Evolutionary conservation across 2,113 vertebrate genomes (phyloP).

Genomic region (Felis chaus): DNA sequence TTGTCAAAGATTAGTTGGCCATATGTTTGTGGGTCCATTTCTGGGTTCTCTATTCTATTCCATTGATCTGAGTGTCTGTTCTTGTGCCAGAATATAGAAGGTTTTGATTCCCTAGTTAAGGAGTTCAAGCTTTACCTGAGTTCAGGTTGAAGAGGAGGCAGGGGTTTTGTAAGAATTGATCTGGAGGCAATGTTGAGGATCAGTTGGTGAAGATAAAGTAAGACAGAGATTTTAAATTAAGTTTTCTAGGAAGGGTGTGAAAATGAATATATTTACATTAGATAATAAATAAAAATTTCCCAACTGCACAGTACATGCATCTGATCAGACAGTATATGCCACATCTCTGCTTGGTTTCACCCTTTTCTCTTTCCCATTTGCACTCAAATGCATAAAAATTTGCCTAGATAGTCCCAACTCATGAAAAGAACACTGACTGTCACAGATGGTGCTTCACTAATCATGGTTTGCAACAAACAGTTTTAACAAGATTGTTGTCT

Average conservation of each 20-base stretch:
- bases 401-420: not conserved
- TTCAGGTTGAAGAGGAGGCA: not conserved
- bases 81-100: too few relatives aligned
- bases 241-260: not conserved
- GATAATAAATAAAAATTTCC: not conserved
- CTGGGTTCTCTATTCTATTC: too few relatives aligned
- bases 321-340: not conserved
- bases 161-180: not conserved
- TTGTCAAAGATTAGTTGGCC: too few relatives aligned
- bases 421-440: not conserved
- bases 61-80: too few relatives aligned
- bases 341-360: conserved; percentile 38
- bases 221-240: conserved; percentile 24
- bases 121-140: not conserved
- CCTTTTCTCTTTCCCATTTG: conserved; percentile 52
- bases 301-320: not conserved
- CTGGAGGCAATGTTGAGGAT: not conserved
- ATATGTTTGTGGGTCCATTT: too few relatives aligned
- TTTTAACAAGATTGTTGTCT: conserved; percentile 33
- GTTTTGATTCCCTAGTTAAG: not conserved
- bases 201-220: not conserved
- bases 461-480: conserved; percentile 40
- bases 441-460: conserved; percentile 67
- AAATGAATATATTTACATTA: conserved; percentile 22
- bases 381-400: conserved; percentile 34